Percentiles rank a stretch among this genome's conserved stretches.
These are phyloP conservation scores for Drosophila malerkotliana DNA, from an alignment of 1,140 invertebrate species.

Conservation along the genomic window DNA sequence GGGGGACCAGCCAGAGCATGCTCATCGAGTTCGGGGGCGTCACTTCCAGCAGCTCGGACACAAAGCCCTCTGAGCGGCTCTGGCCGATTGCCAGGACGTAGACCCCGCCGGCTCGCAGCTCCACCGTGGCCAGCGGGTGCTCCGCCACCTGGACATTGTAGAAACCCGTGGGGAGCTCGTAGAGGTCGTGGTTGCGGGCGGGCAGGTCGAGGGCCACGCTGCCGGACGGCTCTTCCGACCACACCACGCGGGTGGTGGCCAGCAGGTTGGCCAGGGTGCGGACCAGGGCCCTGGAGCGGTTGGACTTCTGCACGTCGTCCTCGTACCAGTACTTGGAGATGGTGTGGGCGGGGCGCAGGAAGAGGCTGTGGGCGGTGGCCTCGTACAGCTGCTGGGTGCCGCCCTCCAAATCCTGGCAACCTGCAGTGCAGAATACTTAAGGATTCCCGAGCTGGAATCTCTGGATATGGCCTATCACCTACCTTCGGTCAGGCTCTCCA, in stretches of 20 bases:
- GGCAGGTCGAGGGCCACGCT: constrained; percentile 35
- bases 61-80: constrained; percentile 6
- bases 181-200: constrained; percentile 56
- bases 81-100: constrained; percentile 85
- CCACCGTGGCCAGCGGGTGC: constrained; percentile 8
- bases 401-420: constrained; percentile 42
- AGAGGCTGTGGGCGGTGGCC: constrained; percentile 83
- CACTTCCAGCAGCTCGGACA: constrained; percentile 75
- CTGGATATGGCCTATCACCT: constrained; percentile 5
- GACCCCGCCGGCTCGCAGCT: constrained; percentile 85
- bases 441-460: background rate
- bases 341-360: constrained; percentile 74
- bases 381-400: constrained; percentile 56
- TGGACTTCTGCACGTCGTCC: constrained; percentile 71
- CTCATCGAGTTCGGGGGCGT: constrained; percentile 89
- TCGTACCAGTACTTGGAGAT: constrained; percentile 52
- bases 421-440: constrained; percentile 5
- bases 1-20: constrained; percentile 93
- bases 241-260: constrained; percentile 47
- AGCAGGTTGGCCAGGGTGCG: constrained; percentile 60
- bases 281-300: constrained; percentile 55
- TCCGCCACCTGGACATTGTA: constrained; percentile 27
- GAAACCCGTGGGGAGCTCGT: constrained; percentile 49
- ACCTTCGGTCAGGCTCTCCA: constrained; percentile 55
- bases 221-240: constrained; percentile 39